phyloP scores from a whole-genome alignment of 2,113 vertebrate genomes.

The Saguinus imperator region DNA sequence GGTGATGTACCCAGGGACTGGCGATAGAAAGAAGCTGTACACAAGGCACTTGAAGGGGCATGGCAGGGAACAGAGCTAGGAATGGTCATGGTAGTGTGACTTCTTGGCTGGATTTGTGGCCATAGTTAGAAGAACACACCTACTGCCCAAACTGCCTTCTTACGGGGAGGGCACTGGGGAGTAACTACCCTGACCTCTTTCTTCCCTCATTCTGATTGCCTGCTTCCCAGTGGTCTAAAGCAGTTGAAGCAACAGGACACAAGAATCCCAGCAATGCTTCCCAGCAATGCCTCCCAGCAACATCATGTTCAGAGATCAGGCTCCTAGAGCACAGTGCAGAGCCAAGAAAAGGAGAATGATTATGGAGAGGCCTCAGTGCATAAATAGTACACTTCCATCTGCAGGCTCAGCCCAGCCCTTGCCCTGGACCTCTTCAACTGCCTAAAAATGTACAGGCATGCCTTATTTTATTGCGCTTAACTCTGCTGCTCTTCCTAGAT shows the following conservation, averaged over 20 bases:
- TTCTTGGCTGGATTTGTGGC: not conserved
- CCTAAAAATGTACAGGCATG: not conserved
- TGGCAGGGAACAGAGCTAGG: not conserved
- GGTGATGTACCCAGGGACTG: not conserved
- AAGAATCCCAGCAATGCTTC: not conserved
- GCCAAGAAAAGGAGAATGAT: not conserved
- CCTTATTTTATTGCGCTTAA: too few species aligned
- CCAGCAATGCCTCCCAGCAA: not conserved
- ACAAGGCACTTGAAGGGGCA: not conserved
- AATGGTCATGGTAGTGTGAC: not conserved
- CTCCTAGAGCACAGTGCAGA: not conserved
- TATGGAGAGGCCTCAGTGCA: not conserved
- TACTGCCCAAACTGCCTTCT: not conserved
- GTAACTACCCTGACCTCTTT: not conserved
- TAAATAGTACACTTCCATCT: not conserved
- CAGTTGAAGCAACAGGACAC: not conserved
- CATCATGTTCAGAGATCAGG: not conserved
- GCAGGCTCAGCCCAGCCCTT: not conserved
- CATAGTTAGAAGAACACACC: not conserved
- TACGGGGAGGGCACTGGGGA: not conserved
- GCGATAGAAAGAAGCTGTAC: not conserved
- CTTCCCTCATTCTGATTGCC: not conserved
- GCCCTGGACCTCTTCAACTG: not conserved
- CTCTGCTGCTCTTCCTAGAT: not conserved
- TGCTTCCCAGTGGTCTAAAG: not conserved